Conservation (phyloP, 1,140 invertebrate genomes). For the Drosophila sturtevanti region DNA sequence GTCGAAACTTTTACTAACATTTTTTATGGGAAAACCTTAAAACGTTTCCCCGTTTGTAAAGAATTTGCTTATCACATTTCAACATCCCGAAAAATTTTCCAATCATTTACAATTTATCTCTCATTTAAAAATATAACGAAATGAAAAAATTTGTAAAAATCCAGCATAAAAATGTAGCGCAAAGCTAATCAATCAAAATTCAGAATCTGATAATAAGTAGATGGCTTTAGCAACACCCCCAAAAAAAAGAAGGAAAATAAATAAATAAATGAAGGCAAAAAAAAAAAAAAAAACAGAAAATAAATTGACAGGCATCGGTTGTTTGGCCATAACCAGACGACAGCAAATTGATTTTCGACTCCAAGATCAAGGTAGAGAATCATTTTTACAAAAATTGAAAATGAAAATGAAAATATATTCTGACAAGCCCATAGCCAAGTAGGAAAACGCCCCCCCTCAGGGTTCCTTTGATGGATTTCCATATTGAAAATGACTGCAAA, state of each 20-base stretch:
- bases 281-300: background rate
- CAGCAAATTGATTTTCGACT: slow-evolving; percentile 21
- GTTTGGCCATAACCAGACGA: slow-evolving; percentile 24
- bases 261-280: too few species aligned
- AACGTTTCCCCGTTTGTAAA: too few species aligned
- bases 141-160: slow-evolving; percentile 8
- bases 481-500: background rate
- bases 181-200: slow-evolving; percentile 57
- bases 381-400: slow-evolving; percentile 4
- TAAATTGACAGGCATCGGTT: slow-evolving; percentile 14
- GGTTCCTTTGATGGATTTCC: slow-evolving; percentile 30
- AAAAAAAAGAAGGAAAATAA: slow-evolving; percentile 17
- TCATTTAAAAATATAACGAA: background rate
- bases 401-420: slow-evolving; percentile 33
- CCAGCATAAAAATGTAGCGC: slow-evolving; percentile 7
- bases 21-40: too few species aligned
- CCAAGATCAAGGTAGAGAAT: slow-evolving; percentile 9
- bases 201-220: slow-evolving; percentile 33
- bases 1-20: too few species aligned
- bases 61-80: background rate
- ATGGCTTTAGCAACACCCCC: slow-evolving; percentile 1
- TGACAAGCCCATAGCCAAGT: slow-evolving; percentile 24
- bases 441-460: background rate
- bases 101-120: slow-evolving; percentile 7
- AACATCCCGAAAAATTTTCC: background rate